Conservation (phyloP, 2,888 invertebrate genomes). For the Orthosia gothica region DNA sequence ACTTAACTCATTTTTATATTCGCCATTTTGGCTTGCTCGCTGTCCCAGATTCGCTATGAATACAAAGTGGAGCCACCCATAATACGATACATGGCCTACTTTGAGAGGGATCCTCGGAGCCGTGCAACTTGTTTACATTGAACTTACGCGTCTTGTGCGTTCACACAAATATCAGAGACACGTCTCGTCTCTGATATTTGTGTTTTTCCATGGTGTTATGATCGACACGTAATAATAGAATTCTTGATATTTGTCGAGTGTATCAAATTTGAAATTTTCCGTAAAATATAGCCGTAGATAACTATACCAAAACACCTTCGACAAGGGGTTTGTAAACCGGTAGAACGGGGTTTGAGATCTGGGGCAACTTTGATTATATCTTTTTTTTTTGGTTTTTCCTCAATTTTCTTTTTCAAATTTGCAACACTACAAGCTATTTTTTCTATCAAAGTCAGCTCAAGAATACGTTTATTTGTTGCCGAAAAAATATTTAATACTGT, state of each 20-base stretch:
- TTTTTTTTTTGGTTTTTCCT: too few relatives aligned
- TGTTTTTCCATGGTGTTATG: conserved; percentile 26
- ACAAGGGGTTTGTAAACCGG: neutral
- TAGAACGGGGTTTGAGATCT: too few relatives aligned
- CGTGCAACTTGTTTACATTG: conserved; percentile 77
- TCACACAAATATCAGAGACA: conserved; percentile 17
- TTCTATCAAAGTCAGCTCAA: too few relatives aligned
- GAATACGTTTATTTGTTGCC: too few relatives aligned
- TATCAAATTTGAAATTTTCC: neutral
- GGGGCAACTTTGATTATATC: too few relatives aligned
- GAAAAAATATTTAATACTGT: too few relatives aligned
- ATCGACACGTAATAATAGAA: conserved; percentile 16
- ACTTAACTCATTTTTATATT: conserved; percentile 89
- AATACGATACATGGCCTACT: conserved; percentile 85
- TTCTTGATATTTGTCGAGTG: conserved; percentile 20
- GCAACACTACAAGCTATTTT: too few relatives aligned
- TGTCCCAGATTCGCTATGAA: conserved; percentile 86
- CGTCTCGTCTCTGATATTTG: conserved; percentile 31
- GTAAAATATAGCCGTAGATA: neutral
- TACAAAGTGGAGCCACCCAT: conserved; percentile 81
- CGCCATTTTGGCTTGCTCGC: conserved; percentile 85
- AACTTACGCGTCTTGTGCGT: conserved; percentile 63
- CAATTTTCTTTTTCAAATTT: too few relatives aligned
- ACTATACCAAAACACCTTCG: neutral
- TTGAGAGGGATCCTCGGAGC: conserved; percentile 76